phyloP scores from a whole-genome alignment of 2,888 invertebrate genomes.

The Aricia artaxerxes region DNA sequence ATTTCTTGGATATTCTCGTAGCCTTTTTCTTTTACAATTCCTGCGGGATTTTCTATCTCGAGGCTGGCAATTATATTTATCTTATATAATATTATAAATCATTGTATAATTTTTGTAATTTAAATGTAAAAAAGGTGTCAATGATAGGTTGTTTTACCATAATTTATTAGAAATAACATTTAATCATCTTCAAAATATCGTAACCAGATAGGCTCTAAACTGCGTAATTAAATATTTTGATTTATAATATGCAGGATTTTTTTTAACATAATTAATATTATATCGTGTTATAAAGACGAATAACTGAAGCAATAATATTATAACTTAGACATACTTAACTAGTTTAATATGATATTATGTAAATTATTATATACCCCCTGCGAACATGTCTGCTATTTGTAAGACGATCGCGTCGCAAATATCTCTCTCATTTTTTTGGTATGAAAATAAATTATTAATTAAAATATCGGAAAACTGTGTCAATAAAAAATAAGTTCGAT shows the following conservation, averaged over 20 bases:
- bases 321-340: background rate
- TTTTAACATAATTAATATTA: background rate
- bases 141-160: constrained; percentile 9
- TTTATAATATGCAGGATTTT: background rate
- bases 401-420: background rate
- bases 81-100: background rate
- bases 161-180: constrained; percentile 4
- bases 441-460: too few relatives aligned
- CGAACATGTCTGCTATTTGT: background rate
- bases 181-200: background rate
- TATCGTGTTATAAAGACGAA: background rate
- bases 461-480: too few relatives aligned
- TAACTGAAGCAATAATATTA: background rate
- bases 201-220: background rate
- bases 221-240: background rate
- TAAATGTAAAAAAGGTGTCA: background rate
- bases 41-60: too few relatives aligned
- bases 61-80: too few relatives aligned
- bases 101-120: background rate
- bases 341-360: background rate
- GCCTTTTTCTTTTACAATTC: too few relatives aligned
- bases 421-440: too few relatives aligned
- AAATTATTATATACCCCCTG: background rate
- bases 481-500: too few relatives aligned
- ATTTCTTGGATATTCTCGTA: too few relatives aligned